Evolutionary conservation across 2,888 invertebrate genomes (phyloP), one percentile per base, ranked within the genome.

Genomic region (Trissolcus japonicus): DNA sequence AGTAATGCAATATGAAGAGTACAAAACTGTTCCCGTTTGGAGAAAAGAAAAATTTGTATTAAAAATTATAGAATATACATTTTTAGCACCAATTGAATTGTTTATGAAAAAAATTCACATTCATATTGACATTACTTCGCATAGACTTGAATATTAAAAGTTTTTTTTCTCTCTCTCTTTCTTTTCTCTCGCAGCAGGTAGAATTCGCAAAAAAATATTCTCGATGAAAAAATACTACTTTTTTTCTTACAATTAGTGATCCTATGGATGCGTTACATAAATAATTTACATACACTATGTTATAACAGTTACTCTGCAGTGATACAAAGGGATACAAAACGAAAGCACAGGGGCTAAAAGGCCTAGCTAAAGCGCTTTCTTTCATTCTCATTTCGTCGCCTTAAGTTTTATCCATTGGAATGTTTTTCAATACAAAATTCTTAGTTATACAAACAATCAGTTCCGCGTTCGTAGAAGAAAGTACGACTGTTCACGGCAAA

Each of bases 191-290:
- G 25, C 51, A 69, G 77, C 77, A 61, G 61, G 40, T 68, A 69
- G 73, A 71, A 78, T 50, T 74, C 21, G 78, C 77, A 78, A 78
- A 78, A n/a, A 78, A 78, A 78, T 78, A 78, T 56, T 78, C 41
- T 75, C 67, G 65, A 63, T 78, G 78, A 68, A 78, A 77, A 78
- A 78, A 78, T 78, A 78, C 75, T 78, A 78, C 75, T 78, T 69
- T 50, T 74, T 51, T 51, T 40, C 13, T 66, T 78, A 73, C 16
- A 65, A 69, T 68, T 65, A 48, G n/a, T 59, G 46, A 9, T 65
- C 48, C 73, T 69, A 73, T 51, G 25, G 59, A 74, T 67, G 59
- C 40, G 25, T 65, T 77, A 77, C 57, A 68, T 74, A 73, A 78
- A 78, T 74, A 73, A 65, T 73, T 66, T 73, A 65, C 66, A 73